Evolutionary conservation across 2,797 vertebrate genomes (phyloP).

Genomic region (Iguana delicatissima): DNA sequence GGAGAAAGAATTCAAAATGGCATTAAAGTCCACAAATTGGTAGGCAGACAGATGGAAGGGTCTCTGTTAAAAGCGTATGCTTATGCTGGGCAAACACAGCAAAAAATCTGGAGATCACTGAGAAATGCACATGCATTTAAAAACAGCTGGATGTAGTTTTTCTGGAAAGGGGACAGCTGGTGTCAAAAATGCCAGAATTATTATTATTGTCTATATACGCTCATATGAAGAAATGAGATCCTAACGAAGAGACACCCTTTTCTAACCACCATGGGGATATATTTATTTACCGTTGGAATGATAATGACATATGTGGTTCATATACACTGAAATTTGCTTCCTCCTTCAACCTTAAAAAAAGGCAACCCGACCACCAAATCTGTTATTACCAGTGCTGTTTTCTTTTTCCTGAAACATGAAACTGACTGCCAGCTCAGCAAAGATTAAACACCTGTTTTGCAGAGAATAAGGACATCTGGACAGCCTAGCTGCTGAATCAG

Average conservation of each 20-base stretch:
- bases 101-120: not conserved
- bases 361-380: slow-evolving; percentile 67
- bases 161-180: slow-evolving; percentile 20
- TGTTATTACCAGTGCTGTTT: slow-evolving; percentile 79
- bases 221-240: slow-evolving; percentile 56
- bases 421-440: slow-evolving; percentile 72
- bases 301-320: slow-evolving; percentile 76
- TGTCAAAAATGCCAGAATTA: slow-evolving; percentile 46
- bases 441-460: slow-evolving; percentile 64
- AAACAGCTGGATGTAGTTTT: slow-evolving; percentile 38
- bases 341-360: slow-evolving; percentile 74
- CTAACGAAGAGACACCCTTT: slow-evolving; percentile 63
- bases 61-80: not conserved
- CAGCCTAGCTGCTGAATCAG: slow-evolving; percentile 27
- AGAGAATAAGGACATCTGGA: slow-evolving; percentile 36
- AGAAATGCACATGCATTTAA: slow-evolving; percentile 22
- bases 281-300: slow-evolving; percentile 79
- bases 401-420: slow-evolving; percentile 60
- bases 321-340: slow-evolving; percentile 71
- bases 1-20: slow-evolving; percentile 26
- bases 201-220: slow-evolving; percentile 60
- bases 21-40: not conserved
- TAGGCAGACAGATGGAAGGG: slow-evolving; percentile 1
- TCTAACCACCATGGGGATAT: slow-evolving; percentile 71
- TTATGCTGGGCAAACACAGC: slow-evolving; percentile 17